Conservation (phyloP, 2,797 vertebrate species). For the Sebastolobus altivelis region DNA sequence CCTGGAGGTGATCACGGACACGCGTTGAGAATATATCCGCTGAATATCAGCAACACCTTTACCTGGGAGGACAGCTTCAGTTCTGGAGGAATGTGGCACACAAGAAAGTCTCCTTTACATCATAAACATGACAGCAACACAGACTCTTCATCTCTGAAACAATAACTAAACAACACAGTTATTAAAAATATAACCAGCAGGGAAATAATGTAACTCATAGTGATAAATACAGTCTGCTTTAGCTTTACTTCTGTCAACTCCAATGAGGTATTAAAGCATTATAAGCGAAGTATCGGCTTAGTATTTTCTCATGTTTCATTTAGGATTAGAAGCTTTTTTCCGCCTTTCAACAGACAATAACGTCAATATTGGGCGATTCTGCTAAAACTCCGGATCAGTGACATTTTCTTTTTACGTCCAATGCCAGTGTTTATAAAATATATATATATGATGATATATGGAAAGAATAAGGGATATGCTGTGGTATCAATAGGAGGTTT, state of each 20-base stretch:
- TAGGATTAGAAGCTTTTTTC: neutral
- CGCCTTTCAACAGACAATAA: neutral
- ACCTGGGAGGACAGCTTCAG: neutral
- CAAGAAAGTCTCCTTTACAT: neutral
- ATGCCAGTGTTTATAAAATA: too few species aligned
- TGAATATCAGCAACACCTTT: neutral
- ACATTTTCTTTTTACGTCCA: neutral
- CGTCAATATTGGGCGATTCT: neutral
- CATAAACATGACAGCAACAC: too few species aligned
- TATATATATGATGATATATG: too few species aligned
- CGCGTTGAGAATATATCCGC: neutral
- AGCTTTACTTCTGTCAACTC: slow-evolving; percentile 1
- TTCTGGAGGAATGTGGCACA: neutral
- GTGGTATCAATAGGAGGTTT: neutral
- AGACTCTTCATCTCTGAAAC: neutral
- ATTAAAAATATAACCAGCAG: neutral
- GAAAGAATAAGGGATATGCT: neutral
- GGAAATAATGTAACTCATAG: neutral
- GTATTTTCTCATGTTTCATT: neutral
- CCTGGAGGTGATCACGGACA: neutral
- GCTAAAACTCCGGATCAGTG: neutral
- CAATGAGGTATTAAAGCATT: neutral
- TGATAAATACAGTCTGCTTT: neutral
- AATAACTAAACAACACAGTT: neutral
- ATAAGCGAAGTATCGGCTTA: neutral